phyloP scores from a whole-genome alignment of 2,113 vertebrate genomes.

The Podarcis raffonei region DNA sequence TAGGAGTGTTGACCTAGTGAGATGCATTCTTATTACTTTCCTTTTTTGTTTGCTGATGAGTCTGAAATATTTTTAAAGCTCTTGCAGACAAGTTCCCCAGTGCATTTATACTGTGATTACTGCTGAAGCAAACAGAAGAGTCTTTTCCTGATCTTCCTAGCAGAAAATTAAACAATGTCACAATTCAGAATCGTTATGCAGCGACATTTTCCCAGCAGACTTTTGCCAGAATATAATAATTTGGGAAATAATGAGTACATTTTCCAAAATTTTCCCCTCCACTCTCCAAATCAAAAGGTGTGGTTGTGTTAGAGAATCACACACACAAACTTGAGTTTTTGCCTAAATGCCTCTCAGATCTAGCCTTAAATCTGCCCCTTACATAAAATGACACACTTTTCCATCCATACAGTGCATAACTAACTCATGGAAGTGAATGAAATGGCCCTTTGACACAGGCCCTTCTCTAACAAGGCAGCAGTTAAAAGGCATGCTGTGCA shows the following conservation, averaged over 20 bases:
- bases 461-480: too few relatives aligned
- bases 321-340: neutral
- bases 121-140: constrained; percentile 42
- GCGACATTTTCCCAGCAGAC: constrained; percentile 44
- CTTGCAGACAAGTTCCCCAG: constrained; percentile 32
- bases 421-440: neutral
- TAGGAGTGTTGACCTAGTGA: constrained; percentile 36
- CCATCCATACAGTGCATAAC: neutral
- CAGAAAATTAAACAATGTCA: constrained; percentile 68
- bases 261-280: constrained; percentile 25
- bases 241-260: neutral
- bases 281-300: neutral
- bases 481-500: neutral
- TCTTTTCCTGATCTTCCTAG: constrained; percentile 58
- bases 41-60: constrained; percentile 23
- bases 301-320: too few relatives aligned
- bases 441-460: neutral
- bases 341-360: neutral
- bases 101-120: constrained; percentile 58
- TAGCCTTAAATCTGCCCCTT: neutral
- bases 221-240: constrained; percentile 34
- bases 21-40: constrained; percentile 39
- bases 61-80: constrained; percentile 15
- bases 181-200: constrained; percentile 41
- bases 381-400: neutral